These are phyloP conservation scores for Lycaena phlaeas DNA, from an alignment of 2,888 invertebrate genomes.

Conservation along the genomic window DNA sequence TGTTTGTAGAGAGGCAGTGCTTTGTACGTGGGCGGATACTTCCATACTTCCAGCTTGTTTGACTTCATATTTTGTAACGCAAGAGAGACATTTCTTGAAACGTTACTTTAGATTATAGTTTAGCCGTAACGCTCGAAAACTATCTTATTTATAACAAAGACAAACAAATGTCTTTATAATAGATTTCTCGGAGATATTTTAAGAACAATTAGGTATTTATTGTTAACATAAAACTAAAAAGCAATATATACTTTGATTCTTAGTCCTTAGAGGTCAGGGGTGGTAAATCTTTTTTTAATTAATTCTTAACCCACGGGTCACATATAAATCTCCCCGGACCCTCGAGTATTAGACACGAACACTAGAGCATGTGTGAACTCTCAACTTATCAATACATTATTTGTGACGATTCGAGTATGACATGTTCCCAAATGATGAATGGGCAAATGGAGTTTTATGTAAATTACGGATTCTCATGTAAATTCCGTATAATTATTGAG, in stretches of 20 bases:
- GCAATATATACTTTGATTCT: too few relatives aligned
- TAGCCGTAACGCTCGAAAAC: too few relatives aligned
- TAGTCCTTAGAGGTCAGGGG: too few relatives aligned
- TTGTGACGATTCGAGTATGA: slow-evolving; percentile 58
- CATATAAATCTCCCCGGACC: neutral
- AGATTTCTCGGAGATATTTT: too few relatives aligned
- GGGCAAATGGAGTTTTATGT: slow-evolving; percentile 55
- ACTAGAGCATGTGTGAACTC: slow-evolving; percentile 62
- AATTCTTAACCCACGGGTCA: neutral
- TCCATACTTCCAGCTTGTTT: neutral
- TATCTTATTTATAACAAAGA: too few relatives aligned
- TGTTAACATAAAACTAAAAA: too few relatives aligned
- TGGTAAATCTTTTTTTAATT: too few relatives aligned
- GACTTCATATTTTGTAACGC: neutral
- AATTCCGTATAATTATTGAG: slow-evolving; percentile 54
- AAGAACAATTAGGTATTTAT: too few relatives aligned
- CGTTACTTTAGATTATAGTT: neutral
- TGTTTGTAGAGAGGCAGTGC: neutral
- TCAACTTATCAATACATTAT: slow-evolving; percentile 45
- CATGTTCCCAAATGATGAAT: slow-evolving; percentile 59
- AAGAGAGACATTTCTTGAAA: neutral
- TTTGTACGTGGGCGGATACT: neutral
- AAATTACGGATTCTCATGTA: slow-evolving; percentile 61
- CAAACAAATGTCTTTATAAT: too few relatives aligned
- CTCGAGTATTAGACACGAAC: slow-evolving; percentile 28